Conservation (phyloP, 2,797 vertebrate genomes). For the Megaceryle alcyon region DNA sequence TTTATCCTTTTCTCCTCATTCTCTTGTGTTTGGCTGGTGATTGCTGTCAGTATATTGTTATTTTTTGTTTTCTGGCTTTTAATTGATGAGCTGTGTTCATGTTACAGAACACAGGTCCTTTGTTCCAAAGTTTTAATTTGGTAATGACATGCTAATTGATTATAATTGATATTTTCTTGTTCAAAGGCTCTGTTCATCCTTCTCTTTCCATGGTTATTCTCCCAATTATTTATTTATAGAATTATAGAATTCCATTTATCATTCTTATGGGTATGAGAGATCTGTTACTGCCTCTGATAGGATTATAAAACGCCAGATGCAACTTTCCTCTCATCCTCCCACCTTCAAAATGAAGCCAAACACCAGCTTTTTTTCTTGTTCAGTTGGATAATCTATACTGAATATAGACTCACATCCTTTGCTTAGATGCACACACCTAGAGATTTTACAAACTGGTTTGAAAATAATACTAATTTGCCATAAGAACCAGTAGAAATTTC, state of each 20-base stretch:
- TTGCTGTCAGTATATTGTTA: fast-evolving
- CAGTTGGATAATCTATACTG: neutral
- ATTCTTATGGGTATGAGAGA: neutral
- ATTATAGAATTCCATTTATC: neutral
- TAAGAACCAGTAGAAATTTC: neutral
- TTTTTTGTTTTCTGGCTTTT: neutral
- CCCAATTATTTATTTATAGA: neutral
- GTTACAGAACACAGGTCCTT: neutral
- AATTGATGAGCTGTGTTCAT: neutral
- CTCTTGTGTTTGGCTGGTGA: neutral
- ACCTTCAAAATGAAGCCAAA: neutral
- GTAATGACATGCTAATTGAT: neutral
- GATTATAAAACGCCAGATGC: neutral
- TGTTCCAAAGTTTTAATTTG: neutral
- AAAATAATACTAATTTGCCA: neutral
- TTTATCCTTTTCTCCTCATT: neutral
- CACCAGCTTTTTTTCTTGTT: neutral
- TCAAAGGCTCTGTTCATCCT: neutral
- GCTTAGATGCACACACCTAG: neutral
- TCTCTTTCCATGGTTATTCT: neutral
- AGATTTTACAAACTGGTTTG: neutral
- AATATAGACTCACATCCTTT: neutral
- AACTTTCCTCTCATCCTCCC: neutral
- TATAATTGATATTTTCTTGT: neutral
- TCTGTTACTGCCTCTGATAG: neutral